Base-by-base conservation (phyloP, 2,888 invertebrate genomes). In the Prenolepis imparis region DNA sequence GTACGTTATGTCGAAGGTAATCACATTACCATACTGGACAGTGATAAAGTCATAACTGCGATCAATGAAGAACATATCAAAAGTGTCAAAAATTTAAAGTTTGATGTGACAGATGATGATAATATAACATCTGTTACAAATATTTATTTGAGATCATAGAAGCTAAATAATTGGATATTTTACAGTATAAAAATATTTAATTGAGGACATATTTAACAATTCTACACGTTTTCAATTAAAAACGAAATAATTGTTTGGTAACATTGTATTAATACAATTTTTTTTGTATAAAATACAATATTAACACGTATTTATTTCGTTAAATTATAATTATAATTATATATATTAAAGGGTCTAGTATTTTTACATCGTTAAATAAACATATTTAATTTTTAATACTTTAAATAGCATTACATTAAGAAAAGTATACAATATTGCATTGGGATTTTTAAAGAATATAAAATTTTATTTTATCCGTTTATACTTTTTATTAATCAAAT, bases 11-110 rank as follows among this genome's bases (percentile, higher is more conserved):
- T 28, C 0, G 3, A 77, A 55, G n/a, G 39, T 11, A 67, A 24
- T 66, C 39, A 39, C 3, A 0, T 67, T 9, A 67, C 28, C 12
- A 66, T 55, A 2, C 0, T 64, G 3, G 39, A 55, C n/a, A 68
- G 4, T 1, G 48, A 75, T 12, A 52, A 24, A 66, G 12, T 75
- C 11, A 5, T n/a, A 8, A 36, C 44, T 36, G 24, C n/a, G 3
- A 73, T 73, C 21, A 75, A 64, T 6, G 24, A 8, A 18, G 21
- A 73, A 41, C 24, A 28, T 15, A 41, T 59, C 6, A 3, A 74
- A 61, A 41, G 1, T 61, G 1, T 44, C 9, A n/a, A n/a, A 5
- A 63, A 18, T n/a, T 36, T 9, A 48, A 57, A 4, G 8, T 2
- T 9, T 18, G 6, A 1, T 21, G 3, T 52, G 0, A 52, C 18